Evolutionary conservation across 2,888 invertebrate species (phyloP).

Genomic region (Drosophila tripunctata): DNA sequence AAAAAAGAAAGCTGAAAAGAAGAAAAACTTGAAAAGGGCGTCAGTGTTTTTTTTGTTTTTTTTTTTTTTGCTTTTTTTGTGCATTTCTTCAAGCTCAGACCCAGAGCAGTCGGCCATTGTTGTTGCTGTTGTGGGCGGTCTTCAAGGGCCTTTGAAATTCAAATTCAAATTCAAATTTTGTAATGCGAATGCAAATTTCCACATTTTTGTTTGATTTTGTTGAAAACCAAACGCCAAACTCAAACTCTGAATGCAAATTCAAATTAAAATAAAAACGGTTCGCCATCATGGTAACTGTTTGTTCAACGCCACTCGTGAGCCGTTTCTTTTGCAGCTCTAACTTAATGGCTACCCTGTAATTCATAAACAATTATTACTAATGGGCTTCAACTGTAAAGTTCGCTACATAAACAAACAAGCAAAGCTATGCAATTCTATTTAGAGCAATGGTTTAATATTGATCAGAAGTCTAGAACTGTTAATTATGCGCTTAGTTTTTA

Average conservation of each 20-base stretch:
- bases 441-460: no score
- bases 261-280: constrained; percentile 50
- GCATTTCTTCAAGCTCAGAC: constrained; percentile 39
- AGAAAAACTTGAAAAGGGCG: constrained; percentile 27
- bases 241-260: constrained; percentile 45
- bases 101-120: constrained; percentile 45
- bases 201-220: no score
- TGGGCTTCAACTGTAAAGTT: no score
- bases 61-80: no score
- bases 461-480: no score
- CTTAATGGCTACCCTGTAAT: constrained; percentile 27
- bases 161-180: constrained; percentile 50
- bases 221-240: constrained; percentile 27
- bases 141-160: constrained; percentile 66
- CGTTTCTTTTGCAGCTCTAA: background rate
- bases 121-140: constrained; percentile 56
- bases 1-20: background rate
- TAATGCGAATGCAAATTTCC: constrained; percentile 48
- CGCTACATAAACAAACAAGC: no score
- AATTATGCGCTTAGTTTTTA: no score
- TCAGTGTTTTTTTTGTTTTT: no score
- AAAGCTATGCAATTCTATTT: no score
- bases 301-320: constrained; percentile 41
- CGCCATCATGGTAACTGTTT: constrained; percentile 61
- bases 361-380: no score